These are phyloP conservation scores for Pandemis corylana DNA, from an alignment of 2,888 invertebrate species.

Conservation along the genomic window DNA sequence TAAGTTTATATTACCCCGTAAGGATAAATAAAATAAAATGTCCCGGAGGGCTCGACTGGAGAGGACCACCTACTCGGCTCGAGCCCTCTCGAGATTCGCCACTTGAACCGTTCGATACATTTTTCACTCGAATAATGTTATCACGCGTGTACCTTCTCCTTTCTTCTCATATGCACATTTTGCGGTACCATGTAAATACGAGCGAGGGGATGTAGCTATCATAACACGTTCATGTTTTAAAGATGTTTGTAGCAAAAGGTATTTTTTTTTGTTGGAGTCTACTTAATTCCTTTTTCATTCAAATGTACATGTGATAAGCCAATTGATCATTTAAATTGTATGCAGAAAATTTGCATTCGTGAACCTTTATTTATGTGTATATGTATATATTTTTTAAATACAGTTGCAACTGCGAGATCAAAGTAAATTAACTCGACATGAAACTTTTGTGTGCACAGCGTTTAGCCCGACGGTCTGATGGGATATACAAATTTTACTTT, in stretches of 20 bases:
- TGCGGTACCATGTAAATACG: constrained; percentile 51
- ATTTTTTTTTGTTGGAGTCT: not conserved
- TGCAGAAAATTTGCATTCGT: too few relatives aligned
- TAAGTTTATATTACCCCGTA: constrained; percentile 34
- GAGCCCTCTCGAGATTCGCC: constrained; percentile 69
- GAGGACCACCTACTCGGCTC: constrained; percentile 67
- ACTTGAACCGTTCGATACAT: constrained; percentile 74
- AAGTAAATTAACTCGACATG: not conserved
- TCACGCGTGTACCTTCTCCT: constrained; percentile 61
- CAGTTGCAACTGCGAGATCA: not conserved
- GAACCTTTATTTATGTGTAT: too few relatives aligned
- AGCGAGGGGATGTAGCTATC: constrained; percentile 21
- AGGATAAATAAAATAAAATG: constrained; percentile 37
- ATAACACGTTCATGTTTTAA: constrained; percentile 28
- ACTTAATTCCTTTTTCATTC: not conserved
- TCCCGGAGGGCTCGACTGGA: constrained; percentile 55
- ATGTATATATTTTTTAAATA: not conserved
- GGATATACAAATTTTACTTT: not conserved
- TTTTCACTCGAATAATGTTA: constrained; percentile 77
- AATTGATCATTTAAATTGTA: too few relatives aligned
- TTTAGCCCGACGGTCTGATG: not conserved
- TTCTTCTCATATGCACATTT: constrained; percentile 49
- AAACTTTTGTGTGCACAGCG: not conserved
- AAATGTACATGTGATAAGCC: not conserved
- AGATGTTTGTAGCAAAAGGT: constrained; percentile 5